Evolutionary conservation across 64 coral and sea anemone genomes (phyloP), one percentile per base, ranked within the genome.

Genomic region (Actinia tenebrosa): DNA sequence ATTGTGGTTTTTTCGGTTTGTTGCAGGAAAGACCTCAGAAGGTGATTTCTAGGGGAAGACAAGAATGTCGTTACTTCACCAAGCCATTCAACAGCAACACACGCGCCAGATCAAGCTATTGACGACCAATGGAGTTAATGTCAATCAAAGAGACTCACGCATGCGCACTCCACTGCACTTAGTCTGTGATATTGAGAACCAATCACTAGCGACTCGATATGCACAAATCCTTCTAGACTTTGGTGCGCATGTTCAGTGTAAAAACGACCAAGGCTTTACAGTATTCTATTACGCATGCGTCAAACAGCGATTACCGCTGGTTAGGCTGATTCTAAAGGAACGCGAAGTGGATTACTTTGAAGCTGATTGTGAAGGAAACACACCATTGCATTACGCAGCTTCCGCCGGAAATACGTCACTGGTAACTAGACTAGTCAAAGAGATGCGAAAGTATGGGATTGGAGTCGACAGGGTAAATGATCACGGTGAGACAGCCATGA

Each of bases 291-390:
- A 91, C 58, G 84, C 84, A 16, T 86, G 84, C 26, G 63, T 69
- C 26, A 91, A 91, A 5, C 75, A 91, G 43, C 75, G 77, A 1
- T 7, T 50, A 20, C 85, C 26, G 78, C 69, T 91, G 56, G 89
- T 87, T 7, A n/a, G 25, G 27, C 8, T 79, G 15, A 79, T 91
- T 50, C 78, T 91, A 30, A 2, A 79, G 10, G 84, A 91, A 23
- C 86, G 89, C 61, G 84, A 91, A 16, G 86, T 91, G 14, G 3
- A 59, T n/a, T 87, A 64, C 55, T 64, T 91, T 17, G 89, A 91
- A 86, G 52, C 60, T 78, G 89, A 91, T 47, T 5, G 16, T 3
- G 14, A 91, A 5, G 89, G 84, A 42, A 91, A 91, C 43, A 87
- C 89, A 43, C 84, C 78, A 1, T 45, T 91, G 20, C 89, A 91